phyloP scores from a whole-genome alignment of 2,113 vertebrate species.

The Pedionomus torquatus region DNA sequence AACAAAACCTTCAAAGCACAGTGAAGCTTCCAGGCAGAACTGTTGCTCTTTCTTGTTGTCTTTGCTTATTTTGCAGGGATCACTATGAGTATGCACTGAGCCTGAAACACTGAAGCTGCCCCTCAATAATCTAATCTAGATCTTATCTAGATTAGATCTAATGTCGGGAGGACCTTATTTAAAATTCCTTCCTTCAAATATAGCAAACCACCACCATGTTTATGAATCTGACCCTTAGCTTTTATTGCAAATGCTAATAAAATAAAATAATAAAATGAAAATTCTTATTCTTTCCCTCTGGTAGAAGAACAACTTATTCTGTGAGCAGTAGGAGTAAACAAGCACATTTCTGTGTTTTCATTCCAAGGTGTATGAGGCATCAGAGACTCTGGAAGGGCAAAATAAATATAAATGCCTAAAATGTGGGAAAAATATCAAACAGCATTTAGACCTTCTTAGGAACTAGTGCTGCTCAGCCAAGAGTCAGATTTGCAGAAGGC shows the following conservation, averaged over 20 bases:
- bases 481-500: background rate
- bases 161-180: background rate
- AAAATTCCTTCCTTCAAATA: background rate
- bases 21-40: background rate
- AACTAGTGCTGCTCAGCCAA: background rate
- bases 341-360: background rate
- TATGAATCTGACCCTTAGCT: background rate
- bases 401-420: background rate
- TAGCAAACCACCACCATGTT: accelerated
- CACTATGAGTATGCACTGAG: background rate
- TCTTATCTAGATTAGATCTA: background rate
- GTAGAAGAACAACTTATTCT: background rate
- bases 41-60: background rate
- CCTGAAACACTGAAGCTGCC: background rate
- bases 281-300: background rate
- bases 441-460: background rate
- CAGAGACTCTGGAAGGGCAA: background rate
- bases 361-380: background rate
- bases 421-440: background rate
- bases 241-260: background rate
- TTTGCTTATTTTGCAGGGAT: background rate
- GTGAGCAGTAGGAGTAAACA: background rate
- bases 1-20: background rate
- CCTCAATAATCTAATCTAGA: too few species aligned
- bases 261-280: background rate